Base-by-base conservation (phyloP, 2,888 invertebrate genomes). In the Zygaena filipendulae region DNA sequence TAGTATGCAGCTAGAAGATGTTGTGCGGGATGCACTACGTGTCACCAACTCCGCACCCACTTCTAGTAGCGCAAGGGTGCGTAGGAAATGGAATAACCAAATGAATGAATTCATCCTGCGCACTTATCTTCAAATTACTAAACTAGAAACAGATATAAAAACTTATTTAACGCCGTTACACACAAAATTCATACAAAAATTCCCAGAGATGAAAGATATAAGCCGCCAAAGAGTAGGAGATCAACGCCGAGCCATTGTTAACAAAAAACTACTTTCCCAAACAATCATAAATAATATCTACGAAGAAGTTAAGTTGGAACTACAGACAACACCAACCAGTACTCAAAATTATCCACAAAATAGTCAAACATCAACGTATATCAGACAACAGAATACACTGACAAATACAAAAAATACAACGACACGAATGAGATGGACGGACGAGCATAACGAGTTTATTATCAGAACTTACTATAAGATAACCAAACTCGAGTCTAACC, bases 81-180 rank as follows among this genome's bases (percentile, higher is more conserved):
- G 35, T 9, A 34, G 25, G 12, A 38, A 23, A 21, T 38, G 32
- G 34, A 30, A 13, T 20, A 23, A 5, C 12, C 26, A 29, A 19
- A 35, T 35, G 37, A 38, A 37, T 14, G 29, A 20, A 10, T 38
- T 35, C 19, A 38, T 38, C 11, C 14, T 33, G 23, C 38, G 35
- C 13, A 27, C 21, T 6, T 35, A 35, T 16, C 21, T 30, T 8
- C 23, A 29, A 3, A 11, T 35, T 2, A 38, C 35, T 3, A 11
- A 29, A 5, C 7, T 37, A 16, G 37, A 30, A 35, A 27, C 14
- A 2, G 21, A 29, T 7, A 25, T 16, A 14, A 30, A 23, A 10
- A 11, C 23, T 3, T 35, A 38, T 6, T 18, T 38, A 13, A 5
- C 31, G 4, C 11, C 26, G 11, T 11, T 35, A 7, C 29, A 38